Conservation (phyloP, 2,797 vertebrate genomes). For the Lutjanus argentimaculatus region DNA sequence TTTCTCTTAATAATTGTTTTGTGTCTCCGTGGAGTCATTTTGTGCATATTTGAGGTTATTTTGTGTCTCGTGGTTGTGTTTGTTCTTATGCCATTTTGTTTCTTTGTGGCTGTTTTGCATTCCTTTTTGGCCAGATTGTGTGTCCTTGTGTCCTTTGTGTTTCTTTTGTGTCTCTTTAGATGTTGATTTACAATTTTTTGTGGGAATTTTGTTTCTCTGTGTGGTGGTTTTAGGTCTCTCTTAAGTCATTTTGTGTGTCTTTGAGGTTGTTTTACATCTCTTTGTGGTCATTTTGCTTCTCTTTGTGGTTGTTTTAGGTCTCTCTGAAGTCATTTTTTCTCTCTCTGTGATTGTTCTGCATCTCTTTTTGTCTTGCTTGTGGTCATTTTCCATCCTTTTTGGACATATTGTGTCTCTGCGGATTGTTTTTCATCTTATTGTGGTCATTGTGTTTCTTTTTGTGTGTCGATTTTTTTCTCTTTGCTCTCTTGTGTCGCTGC, state of each 20-base stretch:
- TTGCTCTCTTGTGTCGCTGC: too few relatives aligned
- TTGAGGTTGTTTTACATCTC: background rate
- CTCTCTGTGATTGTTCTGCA: accelerated
- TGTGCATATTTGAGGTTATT: background rate
- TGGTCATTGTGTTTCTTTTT: background rate
- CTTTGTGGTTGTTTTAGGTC: background rate
- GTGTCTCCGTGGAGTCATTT: background rate
- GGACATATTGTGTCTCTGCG: too few relatives aligned
- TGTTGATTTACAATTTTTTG: background rate
- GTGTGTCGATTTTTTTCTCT: too few relatives aligned
- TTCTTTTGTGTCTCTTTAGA: background rate
- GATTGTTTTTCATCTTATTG: background rate
- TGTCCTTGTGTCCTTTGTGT: too few relatives aligned
- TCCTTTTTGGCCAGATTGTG: background rate
- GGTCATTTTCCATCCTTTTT: too few relatives aligned
- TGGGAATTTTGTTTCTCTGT: background rate
- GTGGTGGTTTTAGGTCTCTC: background rate
- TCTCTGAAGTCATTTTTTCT: background rate
- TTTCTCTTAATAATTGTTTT: background rate
- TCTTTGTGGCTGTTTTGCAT: background rate
- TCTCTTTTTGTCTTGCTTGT: too few relatives aligned
- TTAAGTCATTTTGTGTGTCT: accelerated
- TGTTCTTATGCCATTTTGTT: accelerated
- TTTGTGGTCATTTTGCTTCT: too few relatives aligned
- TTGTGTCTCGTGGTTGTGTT: background rate